Evolutionary conservation across 2,113 vertebrate species (phyloP).

Genomic region (Serinus canaria): DNA sequence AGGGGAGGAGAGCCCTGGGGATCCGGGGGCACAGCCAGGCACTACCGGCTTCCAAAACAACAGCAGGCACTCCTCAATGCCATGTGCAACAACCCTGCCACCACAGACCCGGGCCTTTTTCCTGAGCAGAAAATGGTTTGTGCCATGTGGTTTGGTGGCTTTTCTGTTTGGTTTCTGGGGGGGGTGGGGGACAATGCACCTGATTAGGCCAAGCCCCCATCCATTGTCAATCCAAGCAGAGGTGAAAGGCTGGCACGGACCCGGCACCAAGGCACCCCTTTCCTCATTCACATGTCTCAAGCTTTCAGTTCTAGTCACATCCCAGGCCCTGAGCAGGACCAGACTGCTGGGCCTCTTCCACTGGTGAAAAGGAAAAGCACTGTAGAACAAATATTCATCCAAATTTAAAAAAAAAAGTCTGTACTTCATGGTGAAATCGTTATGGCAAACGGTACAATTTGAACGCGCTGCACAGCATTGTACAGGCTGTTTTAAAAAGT

Average conservation of each 20-base stretch:
- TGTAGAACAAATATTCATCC: background rate
- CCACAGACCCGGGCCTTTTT: constrained; percentile 63
- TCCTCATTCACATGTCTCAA: background rate
- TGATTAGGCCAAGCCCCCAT: background rate
- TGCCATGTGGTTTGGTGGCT: constrained; percentile 58
- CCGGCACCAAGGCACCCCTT: background rate
- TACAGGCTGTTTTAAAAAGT: background rate
- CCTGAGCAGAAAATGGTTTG: constrained; percentile 72
- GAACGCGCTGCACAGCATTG: background rate
- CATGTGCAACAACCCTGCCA: constrained; percentile 64
- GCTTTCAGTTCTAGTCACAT: background rate
- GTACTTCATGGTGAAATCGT: background rate
- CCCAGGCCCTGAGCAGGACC: background rate
- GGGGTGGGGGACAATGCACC: background rate
- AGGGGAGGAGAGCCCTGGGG: constrained; percentile 24
- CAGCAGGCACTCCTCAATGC: background rate
- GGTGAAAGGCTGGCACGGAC: constrained; percentile 13
- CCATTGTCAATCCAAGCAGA: background rate
- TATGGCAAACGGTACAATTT: background rate
- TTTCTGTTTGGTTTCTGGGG: background rate
- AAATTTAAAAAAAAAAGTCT: background rate
- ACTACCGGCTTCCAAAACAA: constrained; percentile 58
- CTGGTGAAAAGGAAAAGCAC: background rate
- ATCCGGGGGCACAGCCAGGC: constrained; percentile 39
- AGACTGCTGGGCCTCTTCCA: background rate